phyloP scores from a whole-genome alignment of 2,113 vertebrate genomes.

The Aramus guarauna region DNA sequence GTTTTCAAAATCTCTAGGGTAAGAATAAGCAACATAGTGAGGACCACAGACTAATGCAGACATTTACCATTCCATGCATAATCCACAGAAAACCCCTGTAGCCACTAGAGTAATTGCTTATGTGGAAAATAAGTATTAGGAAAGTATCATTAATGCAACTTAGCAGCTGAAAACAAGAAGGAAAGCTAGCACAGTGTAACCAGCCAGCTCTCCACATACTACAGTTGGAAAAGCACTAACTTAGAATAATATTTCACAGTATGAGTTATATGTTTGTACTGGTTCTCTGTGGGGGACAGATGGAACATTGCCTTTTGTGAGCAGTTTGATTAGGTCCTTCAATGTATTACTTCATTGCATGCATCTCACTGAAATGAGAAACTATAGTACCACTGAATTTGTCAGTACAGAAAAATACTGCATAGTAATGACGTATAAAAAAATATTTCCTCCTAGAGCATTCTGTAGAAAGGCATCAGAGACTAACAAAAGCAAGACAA shows the following conservation, averaged over 20 bases:
- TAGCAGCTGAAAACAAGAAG: neutral
- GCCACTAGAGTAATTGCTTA: neutral
- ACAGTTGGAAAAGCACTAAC: neutral
- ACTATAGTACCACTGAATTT: neutral
- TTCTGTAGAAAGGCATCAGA: neutral
- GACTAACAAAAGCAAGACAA: neutral
- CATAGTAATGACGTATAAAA: neutral
- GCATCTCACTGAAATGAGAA: neutral
- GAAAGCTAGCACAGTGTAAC: neutral
- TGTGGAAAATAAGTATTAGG: neutral
- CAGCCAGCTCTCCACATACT: neutral
- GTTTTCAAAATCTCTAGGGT: neutral
- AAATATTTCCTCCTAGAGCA: neutral
- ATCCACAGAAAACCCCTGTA: neutral
- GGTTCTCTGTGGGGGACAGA: neutral
- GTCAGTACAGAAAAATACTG: neutral
- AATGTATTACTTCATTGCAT: neutral
- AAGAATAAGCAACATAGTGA: neutral
- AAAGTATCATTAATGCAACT: neutral
- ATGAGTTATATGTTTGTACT: neutral
- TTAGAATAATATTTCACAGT: neutral
- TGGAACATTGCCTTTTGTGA: neutral
- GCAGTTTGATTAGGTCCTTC: neutral
- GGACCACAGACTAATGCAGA: neutral
- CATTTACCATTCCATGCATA: neutral